phyloP scores from a whole-genome alignment of 2,797 vertebrate genomes.

The Anguilla pacifica region DNA sequence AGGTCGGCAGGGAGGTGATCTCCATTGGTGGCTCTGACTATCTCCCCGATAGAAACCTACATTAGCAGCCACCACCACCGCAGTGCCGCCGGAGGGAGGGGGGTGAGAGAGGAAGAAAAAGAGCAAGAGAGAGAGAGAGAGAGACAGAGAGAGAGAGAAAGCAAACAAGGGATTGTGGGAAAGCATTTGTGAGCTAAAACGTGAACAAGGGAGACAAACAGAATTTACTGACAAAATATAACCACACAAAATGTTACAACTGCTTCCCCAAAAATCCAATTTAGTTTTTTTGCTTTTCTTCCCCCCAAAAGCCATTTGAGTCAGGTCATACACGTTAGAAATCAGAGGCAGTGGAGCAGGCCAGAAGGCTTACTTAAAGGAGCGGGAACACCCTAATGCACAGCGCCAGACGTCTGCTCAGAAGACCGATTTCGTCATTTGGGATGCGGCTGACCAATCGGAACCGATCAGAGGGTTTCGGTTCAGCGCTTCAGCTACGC shows the following conservation, averaged over 20 bases:
- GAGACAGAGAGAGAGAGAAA: conserved; percentile 56
- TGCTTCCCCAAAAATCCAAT: neutral
- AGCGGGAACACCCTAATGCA: neutral
- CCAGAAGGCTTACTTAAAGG: neutral
- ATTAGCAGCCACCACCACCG: conserved; percentile 72
- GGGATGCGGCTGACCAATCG: neutral
- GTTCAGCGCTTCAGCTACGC: conserved; percentile 65
- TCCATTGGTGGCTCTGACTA: conserved; percentile 98
- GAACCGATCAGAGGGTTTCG: neutral
- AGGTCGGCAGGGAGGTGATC: conserved; percentile 99
- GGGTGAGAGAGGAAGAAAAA: conserved; percentile 42
- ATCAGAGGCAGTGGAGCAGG: neutral
- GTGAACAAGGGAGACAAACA: conserved; percentile 45
- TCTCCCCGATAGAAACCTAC: conserved; percentile 97
- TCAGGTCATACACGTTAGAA: neutral
- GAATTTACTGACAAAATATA: conserved; percentile 15
- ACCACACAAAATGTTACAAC: conserved; percentile 5
- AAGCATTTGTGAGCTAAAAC: conserved; percentile 60
- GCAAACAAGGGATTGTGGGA: conserved; percentile 55
- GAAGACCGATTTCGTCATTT: neutral
- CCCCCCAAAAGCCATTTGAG: conserved; percentile 14
- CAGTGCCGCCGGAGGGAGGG: conserved; percentile 67
- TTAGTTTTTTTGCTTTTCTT: neutral
- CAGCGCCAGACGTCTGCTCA: neutral
- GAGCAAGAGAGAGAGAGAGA: conserved; percentile 62